Percentiles rank a stretch among this genome's conserved stretches.
Conservation (phyloP, 53 echinoderm and acorn worm species). For the Glandiceps talaboti region DNA sequence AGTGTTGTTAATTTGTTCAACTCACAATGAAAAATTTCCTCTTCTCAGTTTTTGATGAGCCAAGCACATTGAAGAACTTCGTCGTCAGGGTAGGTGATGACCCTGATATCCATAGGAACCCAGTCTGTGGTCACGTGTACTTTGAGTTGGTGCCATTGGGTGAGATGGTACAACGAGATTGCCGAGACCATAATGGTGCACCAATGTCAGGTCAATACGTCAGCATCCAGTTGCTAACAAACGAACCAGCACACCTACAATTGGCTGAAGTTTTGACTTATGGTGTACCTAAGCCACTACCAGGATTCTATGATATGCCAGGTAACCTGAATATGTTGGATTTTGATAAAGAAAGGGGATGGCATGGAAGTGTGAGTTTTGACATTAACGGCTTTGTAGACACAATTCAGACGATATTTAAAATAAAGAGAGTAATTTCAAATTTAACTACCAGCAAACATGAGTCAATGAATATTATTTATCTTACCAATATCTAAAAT, state of each 20-base stretch:
- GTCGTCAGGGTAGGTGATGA: constrained; percentile 21
- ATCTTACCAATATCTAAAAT: too few relatives aligned
- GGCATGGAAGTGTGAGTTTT: too few relatives aligned
- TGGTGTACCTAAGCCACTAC: constrained; percentile 13
- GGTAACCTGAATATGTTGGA: too few relatives aligned
- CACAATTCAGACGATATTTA: too few relatives aligned
- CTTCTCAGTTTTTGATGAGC: constrained; percentile 20
- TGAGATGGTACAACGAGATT: constrained; percentile 9
- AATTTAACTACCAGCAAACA: too few relatives aligned
- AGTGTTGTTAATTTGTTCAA: too few relatives aligned
- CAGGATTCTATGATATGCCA: constrained; percentile 8
- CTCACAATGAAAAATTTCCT: too few relatives aligned
- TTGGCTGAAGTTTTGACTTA: constrained; percentile 18
- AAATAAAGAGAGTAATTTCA: too few relatives aligned
- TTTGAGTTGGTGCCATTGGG: constrained; percentile 6
- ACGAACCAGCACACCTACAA: constrained; percentile 16
- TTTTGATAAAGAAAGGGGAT: too few relatives aligned
- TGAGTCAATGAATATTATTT: too few relatives aligned
- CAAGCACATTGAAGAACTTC: constrained; percentile 12
- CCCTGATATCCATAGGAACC: constrained; percentile 15
- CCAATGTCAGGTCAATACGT: constrained; percentile 13
- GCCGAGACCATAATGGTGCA: constrained; percentile 10
- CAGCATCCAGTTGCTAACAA: constrained; percentile 12
- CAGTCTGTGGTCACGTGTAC: constrained; percentile 11
- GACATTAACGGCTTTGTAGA: too few relatives aligned